Conservation (phyloP, 2,888 invertebrate species). For the Drosophila colorata region DNA sequence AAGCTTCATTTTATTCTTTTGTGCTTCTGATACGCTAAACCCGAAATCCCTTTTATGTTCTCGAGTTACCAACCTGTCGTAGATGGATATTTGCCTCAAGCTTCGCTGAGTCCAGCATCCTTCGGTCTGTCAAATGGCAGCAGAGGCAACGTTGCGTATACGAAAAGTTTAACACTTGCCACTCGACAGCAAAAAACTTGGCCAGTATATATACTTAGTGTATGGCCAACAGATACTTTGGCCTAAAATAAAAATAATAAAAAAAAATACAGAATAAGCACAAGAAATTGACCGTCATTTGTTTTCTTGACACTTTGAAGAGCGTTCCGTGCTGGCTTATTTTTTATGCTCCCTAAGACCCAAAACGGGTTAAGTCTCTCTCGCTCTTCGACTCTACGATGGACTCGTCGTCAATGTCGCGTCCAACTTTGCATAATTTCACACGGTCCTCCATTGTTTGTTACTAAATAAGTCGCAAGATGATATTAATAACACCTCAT, state of each 20-base stretch:
- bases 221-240: constrained; percentile 39
- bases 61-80: constrained; percentile 64
- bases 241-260: constrained; percentile 2
- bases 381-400: neutral
- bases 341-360: constrained; percentile 40
- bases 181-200: constrained; percentile 34
- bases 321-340: constrained; percentile 58
- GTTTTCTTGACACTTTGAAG: constrained; percentile 78
- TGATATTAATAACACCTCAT: constrained; percentile 80
- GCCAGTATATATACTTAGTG: constrained; percentile 19
- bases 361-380: constrained; percentile 48
- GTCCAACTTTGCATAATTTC: constrained; percentile 63
- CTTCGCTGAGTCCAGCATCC: constrained; percentile 27
- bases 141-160: constrained; percentile 44
- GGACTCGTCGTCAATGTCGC: constrained; percentile 47
- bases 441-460: constrained; percentile 48
- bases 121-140: constrained; percentile 34
- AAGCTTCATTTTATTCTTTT: constrained; percentile 60
- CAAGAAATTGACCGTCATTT: constrained; percentile 78
- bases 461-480: constrained; percentile 75
- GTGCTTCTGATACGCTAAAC: constrained; percentile 25
- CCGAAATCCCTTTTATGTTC: constrained; percentile 66
- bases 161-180: constrained; percentile 67
- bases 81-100: constrained; percentile 51
- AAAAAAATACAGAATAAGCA: constrained; percentile 15